phyloP scores from a whole-genome alignment of 1,140 invertebrate genomes.

The Melipona quadrifasciata region DNA sequence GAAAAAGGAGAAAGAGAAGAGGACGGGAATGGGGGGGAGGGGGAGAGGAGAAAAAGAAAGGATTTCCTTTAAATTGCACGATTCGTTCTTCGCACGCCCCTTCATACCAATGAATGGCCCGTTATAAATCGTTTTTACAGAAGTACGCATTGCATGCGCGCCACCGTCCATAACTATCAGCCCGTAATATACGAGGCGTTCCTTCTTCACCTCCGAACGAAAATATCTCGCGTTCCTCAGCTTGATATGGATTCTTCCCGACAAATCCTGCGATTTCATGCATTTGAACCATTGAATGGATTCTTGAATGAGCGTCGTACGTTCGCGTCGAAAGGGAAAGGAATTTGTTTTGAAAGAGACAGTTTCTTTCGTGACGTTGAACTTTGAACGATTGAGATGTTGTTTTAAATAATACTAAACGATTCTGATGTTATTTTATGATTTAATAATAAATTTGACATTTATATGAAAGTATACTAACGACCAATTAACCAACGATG shows the following conservation, averaged over 20 bases:
- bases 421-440: no score
- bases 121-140: slow-evolving; percentile 36
- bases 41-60: slow-evolving; percentile 14
- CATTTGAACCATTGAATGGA: no score
- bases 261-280: background rate
- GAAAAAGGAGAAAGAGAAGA: slow-evolving; percentile 1
- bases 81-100: slow-evolving; percentile 15
- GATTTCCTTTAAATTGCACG: slow-evolving; percentile 29
- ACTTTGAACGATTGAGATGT: background rate
- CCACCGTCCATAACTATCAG: slow-evolving; percentile 15
- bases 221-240: background rate
- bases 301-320: no score
- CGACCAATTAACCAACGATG: background rate
- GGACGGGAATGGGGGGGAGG: background rate
- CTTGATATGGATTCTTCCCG: background rate
- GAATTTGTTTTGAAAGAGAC: background rate
- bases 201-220: background rate
- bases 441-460: no score
- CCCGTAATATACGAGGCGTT: slow-evolving; percentile 6
- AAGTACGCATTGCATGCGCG: background rate
- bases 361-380: background rate
- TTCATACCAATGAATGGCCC: slow-evolving; percentile 44
- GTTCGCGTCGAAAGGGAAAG: background rate
- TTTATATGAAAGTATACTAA: no score
- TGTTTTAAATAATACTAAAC: no score